Evolutionary conservation across 2,797 vertebrate genomes (phyloP), one percentile per base, ranked within the genome.

Genomic region (Lindbergichthys nudifrons): DNA sequence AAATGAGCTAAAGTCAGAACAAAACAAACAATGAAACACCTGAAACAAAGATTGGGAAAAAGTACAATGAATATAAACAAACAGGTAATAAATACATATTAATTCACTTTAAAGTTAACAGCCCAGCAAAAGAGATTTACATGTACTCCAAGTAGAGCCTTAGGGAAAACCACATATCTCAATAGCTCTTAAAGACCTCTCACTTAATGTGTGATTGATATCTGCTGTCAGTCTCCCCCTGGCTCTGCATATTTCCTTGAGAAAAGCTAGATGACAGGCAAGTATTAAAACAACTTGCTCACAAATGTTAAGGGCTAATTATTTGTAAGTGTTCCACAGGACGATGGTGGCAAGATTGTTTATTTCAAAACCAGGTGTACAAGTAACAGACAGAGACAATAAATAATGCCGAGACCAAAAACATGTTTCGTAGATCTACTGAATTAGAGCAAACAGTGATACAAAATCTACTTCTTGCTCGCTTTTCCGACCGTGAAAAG

Each of bases 351-450:
- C 80, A 88, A 89, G 88, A 85, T 87, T 89, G 85, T 95, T 95
- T 95, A 94, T 94, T 95, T 93, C 80, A 93, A 94, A 94, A 94
- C 87, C 88, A 90, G 88, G 88, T 93, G 94, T 90, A 93, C 90
- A 90, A 89, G 79, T 80, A 90, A 89, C 77, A 91, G 91, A 93
- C 82, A 84, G 84, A 88, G 87, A 91, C 88, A 92, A 94, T 94
- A 95, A 95, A 94, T 93, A 93, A 93, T 88, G 83, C 65, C 57
- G 85, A 89, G 82, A 90, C 77, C 81, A 79, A 81, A 84, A 79
- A 73, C 12, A 58, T 78, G 85, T 87, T 79, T 75, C 81, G 65
- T 79, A 79, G 80, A 85, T 79, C 88, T 86, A 88, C 83, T 87
- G 82, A 85, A 90, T 86, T 53, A 73, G 79, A 77, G 30, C 54